Base-by-base conservation (phyloP, 2,113 vertebrate genomes). In the Dromas ardeola region DNA sequence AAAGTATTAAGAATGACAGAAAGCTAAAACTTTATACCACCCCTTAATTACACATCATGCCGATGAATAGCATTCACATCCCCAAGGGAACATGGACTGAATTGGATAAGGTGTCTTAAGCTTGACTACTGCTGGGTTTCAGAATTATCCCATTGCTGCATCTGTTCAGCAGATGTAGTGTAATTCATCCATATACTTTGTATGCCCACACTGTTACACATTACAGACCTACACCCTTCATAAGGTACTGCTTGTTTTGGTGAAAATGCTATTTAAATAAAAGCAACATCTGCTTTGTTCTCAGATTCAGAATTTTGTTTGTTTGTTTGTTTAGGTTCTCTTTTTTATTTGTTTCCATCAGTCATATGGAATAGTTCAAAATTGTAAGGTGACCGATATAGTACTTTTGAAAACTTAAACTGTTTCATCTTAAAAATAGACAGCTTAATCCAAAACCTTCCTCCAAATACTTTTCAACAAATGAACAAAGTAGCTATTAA, bases 341-440 rank as follows among this genome's bases (percentile, higher is more conserved):
- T 14, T 25, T 25, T 29, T 29, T 20, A 6, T 21, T 40, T 53
- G 26, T 53, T 53, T 53, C 52, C 26, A 16, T 43, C 30, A 63
- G 17, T 29, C 25, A 70, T 15, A 11, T 5, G 9, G 25, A 80
- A 43, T 21, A 69, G 6, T 17, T 80, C 15, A 63, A 34, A 84
- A 91, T 10, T 55, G 1, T 47, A 53, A 67, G 11, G 5, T 56
- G 21, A 69, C 10, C 5, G 40, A 1, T 7, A 38, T 0, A 32
- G 4, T 7, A 40, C 6, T 56, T 85, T 45, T 32, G 25, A 81
- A 71, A 81, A 18, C 3, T 11, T 47, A 18, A 22, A 40, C 7
- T 52, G 10, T 72, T 91, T 65, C 0, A 27, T 20, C 17, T 18
- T 50, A 36, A 72, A 79, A 63, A 13, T 59, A 36, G 14, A 32